These are phyloP conservation scores for Coregonus clupeaformis DNA, from an alignment of 2,113 vertebrate genomes.

Conservation along the genomic window DNA sequence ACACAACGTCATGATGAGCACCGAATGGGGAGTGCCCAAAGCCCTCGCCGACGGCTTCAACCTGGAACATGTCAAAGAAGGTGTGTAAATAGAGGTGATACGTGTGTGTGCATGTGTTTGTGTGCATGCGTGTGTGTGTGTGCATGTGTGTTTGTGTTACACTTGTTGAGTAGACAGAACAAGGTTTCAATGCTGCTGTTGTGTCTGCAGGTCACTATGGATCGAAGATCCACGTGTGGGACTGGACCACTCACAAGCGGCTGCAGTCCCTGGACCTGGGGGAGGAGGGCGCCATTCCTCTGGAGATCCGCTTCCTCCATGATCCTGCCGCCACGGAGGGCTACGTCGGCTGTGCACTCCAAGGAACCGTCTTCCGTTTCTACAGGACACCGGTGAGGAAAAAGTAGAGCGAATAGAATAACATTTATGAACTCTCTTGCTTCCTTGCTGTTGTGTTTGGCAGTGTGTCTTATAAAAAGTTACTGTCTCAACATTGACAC, in stretches of 20 bases:
- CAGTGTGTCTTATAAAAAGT: neutral
- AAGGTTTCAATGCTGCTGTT: neutral
- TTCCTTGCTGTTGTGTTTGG: neutral
- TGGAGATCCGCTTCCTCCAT: constrained; percentile 91
- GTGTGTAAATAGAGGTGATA: constrained; percentile 43
- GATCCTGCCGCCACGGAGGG: constrained; percentile 80
- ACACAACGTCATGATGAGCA: constrained; percentile 94
- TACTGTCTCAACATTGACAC: neutral
- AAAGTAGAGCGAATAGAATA: too few relatives aligned
- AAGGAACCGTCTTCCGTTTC: constrained; percentile 80
- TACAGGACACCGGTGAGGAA: constrained; percentile 75
- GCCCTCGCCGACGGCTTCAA: constrained; percentile 77
- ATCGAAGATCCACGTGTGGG: constrained; percentile 80
- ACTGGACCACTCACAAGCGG: constrained; percentile 82
- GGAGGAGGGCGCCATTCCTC: constrained; percentile 80
- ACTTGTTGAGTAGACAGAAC: too few relatives aligned
- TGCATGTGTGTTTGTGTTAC: neutral
- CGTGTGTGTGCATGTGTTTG: neutral
- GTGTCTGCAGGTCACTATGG: constrained; percentile 81
- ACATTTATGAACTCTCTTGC: neutral
- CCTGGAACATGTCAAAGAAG: constrained; percentile 75
- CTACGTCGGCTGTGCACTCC: constrained; percentile 88
- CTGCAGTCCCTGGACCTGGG: constrained; percentile 84
- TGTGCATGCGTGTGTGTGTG: too few relatives aligned
- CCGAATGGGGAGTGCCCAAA: constrained; percentile 85